phyloP scores from a whole-genome alignment of 35 echinoderm and acorn worm species.

The Holothuria glaberrima region DNA sequence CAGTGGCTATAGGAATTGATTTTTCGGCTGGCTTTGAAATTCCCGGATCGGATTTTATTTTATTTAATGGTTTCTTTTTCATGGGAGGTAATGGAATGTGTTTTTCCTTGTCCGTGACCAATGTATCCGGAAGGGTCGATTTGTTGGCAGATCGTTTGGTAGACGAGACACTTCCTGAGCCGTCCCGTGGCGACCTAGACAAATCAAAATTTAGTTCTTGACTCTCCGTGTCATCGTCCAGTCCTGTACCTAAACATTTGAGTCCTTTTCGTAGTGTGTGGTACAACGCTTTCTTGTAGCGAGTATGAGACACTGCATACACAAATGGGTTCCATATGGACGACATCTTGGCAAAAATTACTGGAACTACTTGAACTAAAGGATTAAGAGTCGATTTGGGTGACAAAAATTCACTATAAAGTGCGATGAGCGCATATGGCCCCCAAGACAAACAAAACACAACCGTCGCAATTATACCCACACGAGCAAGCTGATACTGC shows the following conservation, averaged over 20 bases:
- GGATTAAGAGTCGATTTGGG: slow-evolving; percentile 31
- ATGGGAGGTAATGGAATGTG: not conserved
- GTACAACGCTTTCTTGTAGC: slow-evolving; percentile 65
- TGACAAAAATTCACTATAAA: slow-evolving; percentile 66
- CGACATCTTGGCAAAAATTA: slow-evolving; percentile 85
- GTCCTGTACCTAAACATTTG: not conserved
- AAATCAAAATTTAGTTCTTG: not conserved
- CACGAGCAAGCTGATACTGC: slow-evolving; percentile 80
- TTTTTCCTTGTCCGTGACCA: not conserved
- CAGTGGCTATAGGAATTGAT: too few relatives aligned
- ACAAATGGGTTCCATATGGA: slow-evolving; percentile 89
- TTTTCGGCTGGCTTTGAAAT: too few relatives aligned
- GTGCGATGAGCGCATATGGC: slow-evolving; percentile 77
- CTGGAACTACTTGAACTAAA: slow-evolving; percentile 63
- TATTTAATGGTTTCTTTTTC: not conserved
- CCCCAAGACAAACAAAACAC: slow-evolving; percentile 75
- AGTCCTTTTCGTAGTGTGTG: not conserved
- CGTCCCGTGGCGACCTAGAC: not conserved
- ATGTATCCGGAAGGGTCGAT: not conserved
- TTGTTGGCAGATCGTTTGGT: not conserved
- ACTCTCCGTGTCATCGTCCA: not conserved
- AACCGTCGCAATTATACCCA: slow-evolving; percentile 75
- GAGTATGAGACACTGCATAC: slow-evolving; percentile 83
- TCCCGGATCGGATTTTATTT: too few relatives aligned
- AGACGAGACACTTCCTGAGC: not conserved